Evolutionary conservation across 1,140 invertebrate species (phyloP), one percentile per base, ranked within the genome.

Genomic region (Lordiphosa clarofinis): DNA sequence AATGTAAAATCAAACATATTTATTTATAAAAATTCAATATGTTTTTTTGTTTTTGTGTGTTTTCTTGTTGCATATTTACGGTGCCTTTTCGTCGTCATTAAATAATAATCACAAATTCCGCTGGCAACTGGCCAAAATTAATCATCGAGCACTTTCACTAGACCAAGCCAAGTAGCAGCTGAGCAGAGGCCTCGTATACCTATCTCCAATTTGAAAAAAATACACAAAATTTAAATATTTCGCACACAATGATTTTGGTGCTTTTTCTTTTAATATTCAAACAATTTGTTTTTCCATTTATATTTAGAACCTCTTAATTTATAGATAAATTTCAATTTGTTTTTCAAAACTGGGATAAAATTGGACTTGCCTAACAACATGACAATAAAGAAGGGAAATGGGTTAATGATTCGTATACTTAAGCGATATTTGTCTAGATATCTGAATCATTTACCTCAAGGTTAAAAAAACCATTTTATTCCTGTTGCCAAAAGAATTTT

Each of bases 141-240:
- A 81, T 81, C 76, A 81, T 84, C 76, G 76, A 67, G 56, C 78
- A 81, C 76, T 81, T 81, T 84, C 76, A 84, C 78, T 84, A 84
- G 76, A 82, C 71, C 75, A 59, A 70, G 15, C 54, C 56, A 61
- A 13, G 44, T 40, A 44, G 11, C 49, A 11, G 56, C 42, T 52
- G 54, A 28, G 43, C 43, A 46, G 43, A 28, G 33, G 33, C 31
- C 9, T 36, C 12, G 35, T 15, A 24, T 24, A 24, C 21, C 21
- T 24, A 19, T 44, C 63, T 49, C 24, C 53, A 60, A 59, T 67
- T 76, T 64, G 43, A 73, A 78, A 73, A 73, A 57, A 73, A 65
- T 46, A 42, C 13, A 43, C 46, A 48, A 71, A 73, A 62, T 70
- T 70, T 50, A 73, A 73, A 75, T 75, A 74, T 75, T 74, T 74